These are phyloP conservation scores for Nysson spinosus DNA, from an alignment of 2,888 invertebrate species.

Conservation along the genomic window DNA sequence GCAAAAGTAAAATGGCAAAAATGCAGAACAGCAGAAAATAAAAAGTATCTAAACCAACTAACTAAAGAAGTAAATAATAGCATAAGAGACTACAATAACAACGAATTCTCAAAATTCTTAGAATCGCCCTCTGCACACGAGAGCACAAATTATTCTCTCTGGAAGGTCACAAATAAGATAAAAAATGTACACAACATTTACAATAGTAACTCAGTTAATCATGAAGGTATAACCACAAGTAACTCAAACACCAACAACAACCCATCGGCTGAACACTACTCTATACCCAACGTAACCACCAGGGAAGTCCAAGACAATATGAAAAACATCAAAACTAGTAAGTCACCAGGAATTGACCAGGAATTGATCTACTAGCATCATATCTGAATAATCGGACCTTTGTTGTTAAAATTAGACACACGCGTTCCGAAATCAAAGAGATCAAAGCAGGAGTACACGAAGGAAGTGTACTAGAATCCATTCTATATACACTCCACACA, in stretches of 20 bases:
- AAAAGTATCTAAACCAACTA: neutral
- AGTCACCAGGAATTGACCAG: neutral
- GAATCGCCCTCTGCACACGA: neutral
- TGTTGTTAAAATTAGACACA: neutral
- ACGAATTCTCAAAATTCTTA: neutral
- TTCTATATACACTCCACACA: neutral
- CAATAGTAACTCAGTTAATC: neutral
- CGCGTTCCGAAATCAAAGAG: neutral
- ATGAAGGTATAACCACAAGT: neutral
- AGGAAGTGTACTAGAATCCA: neutral
- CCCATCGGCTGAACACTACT: neutral
- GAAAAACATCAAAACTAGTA: neutral
- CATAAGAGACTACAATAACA: neutral
- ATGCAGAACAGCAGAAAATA: neutral
- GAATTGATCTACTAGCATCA: neutral
- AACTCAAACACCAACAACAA: neutral
- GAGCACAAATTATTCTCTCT: neutral
- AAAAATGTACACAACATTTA: neutral
- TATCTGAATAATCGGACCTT: neutral
- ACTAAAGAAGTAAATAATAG: neutral
- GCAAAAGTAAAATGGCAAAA: neutral
- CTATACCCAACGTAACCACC: neutral
- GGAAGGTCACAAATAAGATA: no score
- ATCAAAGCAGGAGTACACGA: neutral
- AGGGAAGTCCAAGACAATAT: neutral